phyloP scores from a whole-genome alignment of 2,113 vertebrate species.

The Excalfactoria chinensis region DNA sequence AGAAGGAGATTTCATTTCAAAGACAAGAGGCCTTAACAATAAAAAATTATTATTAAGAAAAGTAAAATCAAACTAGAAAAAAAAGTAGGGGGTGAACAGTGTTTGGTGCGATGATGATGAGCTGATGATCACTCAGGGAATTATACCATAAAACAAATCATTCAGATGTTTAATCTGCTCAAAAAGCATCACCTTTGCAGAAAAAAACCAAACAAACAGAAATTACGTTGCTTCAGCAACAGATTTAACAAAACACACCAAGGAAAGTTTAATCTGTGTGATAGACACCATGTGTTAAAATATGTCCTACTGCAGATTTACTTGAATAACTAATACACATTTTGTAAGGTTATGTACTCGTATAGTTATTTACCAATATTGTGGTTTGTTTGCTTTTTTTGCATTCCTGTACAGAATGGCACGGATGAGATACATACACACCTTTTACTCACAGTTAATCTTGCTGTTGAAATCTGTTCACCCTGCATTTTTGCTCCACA shows the following conservation, averaged over 20 bases:
- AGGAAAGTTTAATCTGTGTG: slow-evolving; percentile 44
- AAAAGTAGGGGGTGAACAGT: background rate
- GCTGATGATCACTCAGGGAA: background rate
- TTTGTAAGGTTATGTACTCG: slow-evolving; percentile 55
- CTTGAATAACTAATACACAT: slow-evolving; percentile 49
- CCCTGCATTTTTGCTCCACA: background rate
- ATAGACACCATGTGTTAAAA: slow-evolving; percentile 58
- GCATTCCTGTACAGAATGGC: background rate
- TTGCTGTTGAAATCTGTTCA: background rate
- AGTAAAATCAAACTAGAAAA: slow-evolving; percentile 49
- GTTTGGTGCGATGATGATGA: slow-evolving; percentile 14
- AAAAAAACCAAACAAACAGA: slow-evolving; percentile 48
- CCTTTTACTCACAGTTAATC: background rate
- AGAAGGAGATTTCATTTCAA: background rate
- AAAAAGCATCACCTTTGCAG: slow-evolving; percentile 46
- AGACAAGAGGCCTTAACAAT: background rate
- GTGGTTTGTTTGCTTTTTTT: background rate
- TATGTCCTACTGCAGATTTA: slow-evolving; percentile 59
- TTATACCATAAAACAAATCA: slow-evolving; percentile 46
- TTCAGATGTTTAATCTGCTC: slow-evolving; percentile 50
- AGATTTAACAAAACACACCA: slow-evolving; percentile 50
- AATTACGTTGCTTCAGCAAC: slow-evolving; percentile 49
- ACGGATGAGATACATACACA: background rate
- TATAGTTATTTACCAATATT: slow-evolving; percentile 62
- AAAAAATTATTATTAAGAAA: background rate